Percentiles rank a stretch among this genome's conserved stretches.
Evolutionary conservation across 2,888 invertebrate genomes (phyloP).

Genomic region (Microctonus aethiopoides): DNA sequence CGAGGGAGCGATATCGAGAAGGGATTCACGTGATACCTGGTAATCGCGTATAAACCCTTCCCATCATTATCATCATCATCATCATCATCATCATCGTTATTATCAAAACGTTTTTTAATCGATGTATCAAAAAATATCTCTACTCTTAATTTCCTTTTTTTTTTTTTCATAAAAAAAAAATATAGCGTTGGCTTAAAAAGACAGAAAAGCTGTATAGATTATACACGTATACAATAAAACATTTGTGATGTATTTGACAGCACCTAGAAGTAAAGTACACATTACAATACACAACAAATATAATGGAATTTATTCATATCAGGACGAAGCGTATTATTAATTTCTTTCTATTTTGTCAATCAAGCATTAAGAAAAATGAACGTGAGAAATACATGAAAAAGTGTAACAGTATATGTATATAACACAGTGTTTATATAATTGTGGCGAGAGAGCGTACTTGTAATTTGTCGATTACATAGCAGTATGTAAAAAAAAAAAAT

Average conservation of each 20-base stretch:
- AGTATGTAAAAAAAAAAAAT: not conserved
- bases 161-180: constrained; percentile 30
- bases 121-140: constrained; percentile 21
- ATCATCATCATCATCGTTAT: constrained; percentile 45
- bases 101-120: constrained; percentile 25
- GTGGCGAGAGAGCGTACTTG: constrained; percentile 14
- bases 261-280: constrained; percentile 66
- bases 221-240: constrained; percentile 52
- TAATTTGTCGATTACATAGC: not conserved
- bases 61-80: constrained; percentile 58
- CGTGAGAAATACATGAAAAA: not conserved
- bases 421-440: not conserved
- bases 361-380: not conserved
- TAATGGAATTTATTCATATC: constrained; percentile 4
- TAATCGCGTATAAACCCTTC: constrained; percentile 64
- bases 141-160: constrained; percentile 24
- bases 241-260: constrained; percentile 54
- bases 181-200: constrained; percentile 42
- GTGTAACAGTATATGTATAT: constrained; percentile 2
- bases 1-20: constrained; percentile 64
- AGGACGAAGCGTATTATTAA: not conserved
- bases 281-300: constrained; percentile 53
- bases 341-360: not conserved
- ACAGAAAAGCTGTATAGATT: constrained; percentile 44
- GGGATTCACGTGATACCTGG: constrained; percentile 65